Evolutionary conservation across 2,797 vertebrate genomes (phyloP), one percentile per base, ranked within the genome.

Genomic region (Rhinichthys osculus): DNA sequence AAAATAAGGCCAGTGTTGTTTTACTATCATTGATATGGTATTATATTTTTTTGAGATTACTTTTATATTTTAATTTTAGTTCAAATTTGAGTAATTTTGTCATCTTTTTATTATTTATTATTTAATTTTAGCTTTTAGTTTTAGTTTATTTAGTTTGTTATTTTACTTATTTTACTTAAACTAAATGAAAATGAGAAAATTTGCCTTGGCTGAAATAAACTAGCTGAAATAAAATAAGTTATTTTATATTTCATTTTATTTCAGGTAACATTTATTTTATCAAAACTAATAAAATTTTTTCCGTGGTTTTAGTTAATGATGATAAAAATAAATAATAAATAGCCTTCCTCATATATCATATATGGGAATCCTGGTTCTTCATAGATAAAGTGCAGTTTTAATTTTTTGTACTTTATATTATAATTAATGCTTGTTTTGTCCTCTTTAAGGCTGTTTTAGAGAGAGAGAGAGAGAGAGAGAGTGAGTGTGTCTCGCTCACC

Each of bases 401-500:
- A 14, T n/a, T 9, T 16, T 30, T 50, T 47, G 44, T 1, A 2
- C n/a, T 9, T 50, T 10, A 33, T 52, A 11, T 6, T 30, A 30
- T 30, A 30, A 30, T 30, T 33, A 19, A 19, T 1, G 47, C 69
- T 74, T 21, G 16, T 30, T 73, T 30, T 10, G 44, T 44, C 11
- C 1, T 44, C 44, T 44, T 44, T 47, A 14, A 4, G 13, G 13
- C 16, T 44, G 6, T 35, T 9, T 52, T 9, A 6, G 17, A 42
- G 16, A 13, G 42, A 57, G 47, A 6, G 42, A 13, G 42, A 57
- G 47, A 6, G 42, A 6, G 17, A 42, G 16, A 13, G 42, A 57
- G 47, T 4, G 42, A 42, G 42, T 14, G 3, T 3, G 5, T 86
- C 10, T 44, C 6, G 4, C 95, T 93, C 79, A 97, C 98, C 97